phyloP scores from a whole-genome alignment of 1,140 invertebrate species.

The Nasonia vitripennis region DNA sequence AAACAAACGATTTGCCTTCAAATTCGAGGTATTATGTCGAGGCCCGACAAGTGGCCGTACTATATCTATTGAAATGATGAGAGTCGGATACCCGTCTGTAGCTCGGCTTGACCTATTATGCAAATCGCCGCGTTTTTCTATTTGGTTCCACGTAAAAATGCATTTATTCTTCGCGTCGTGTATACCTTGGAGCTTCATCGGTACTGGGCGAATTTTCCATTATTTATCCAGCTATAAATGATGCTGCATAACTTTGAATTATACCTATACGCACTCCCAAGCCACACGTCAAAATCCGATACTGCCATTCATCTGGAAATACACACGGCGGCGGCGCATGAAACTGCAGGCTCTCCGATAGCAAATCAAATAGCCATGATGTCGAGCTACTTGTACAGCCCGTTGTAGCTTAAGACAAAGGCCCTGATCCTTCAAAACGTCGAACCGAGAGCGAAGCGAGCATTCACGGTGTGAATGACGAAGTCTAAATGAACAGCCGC shows the following conservation, averaged over 20 bases:
- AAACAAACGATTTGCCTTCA: slow-evolving; percentile 4
- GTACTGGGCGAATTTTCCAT: too few species aligned
- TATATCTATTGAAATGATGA: background rate
- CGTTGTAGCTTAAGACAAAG: background rate
- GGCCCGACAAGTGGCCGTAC: background rate
- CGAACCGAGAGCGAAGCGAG: background rate
- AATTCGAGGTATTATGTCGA: background rate
- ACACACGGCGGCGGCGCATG: too few species aligned
- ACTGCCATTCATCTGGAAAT: too few species aligned
- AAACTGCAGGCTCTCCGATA: background rate
- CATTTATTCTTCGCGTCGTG: background rate
- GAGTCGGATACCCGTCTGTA: background rate
- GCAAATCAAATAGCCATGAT: background rate
- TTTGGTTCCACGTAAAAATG: background rate
- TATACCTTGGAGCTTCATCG: too few species aligned
- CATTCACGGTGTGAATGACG: background rate
- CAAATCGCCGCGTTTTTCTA: background rate
- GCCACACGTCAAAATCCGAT: too few species aligned
- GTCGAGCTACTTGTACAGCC: background rate
- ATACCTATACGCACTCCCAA: too few species aligned
- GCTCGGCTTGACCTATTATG: background rate
- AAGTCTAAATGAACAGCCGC: background rate
- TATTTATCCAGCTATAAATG: too few species aligned
- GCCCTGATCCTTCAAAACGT: too few species aligned
- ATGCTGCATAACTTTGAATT: too few species aligned